Percentiles rank a stretch among this genome's conserved stretches.
Conservation (phyloP, 2,797 vertebrate genomes). For the Thripadectes ignobilis region DNA sequence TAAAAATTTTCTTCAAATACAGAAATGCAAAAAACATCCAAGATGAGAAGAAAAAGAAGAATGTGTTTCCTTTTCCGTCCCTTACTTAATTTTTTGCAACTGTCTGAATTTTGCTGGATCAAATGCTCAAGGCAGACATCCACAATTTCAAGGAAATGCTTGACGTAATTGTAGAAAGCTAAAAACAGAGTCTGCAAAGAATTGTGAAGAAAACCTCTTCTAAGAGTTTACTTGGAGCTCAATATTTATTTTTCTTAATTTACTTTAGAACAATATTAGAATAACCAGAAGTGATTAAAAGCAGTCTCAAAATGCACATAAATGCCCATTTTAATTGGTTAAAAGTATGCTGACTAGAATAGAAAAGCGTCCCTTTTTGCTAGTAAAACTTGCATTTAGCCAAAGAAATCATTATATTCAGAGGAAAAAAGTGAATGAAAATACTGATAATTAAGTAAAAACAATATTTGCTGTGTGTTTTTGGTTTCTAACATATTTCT, state of each 20-base stretch:
- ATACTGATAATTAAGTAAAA: background rate
- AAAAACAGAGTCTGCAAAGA: background rate
- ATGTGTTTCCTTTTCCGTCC: background rate
- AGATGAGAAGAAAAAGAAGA: background rate
- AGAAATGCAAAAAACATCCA: background rate
- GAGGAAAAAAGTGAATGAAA: background rate
- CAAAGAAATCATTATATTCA: background rate
- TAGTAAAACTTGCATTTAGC: background rate
- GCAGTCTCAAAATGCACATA: background rate
- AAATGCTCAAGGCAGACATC: background rate
- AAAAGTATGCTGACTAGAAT: background rate
- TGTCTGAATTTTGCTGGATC: background rate
- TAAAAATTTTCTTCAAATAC: background rate
- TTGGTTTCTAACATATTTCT: background rate
- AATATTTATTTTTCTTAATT: background rate
- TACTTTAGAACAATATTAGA: background rate
- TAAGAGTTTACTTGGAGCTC: background rate
- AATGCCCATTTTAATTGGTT: background rate
- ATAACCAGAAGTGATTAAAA: background rate
- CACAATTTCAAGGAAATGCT: background rate
- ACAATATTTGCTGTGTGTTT: background rate
- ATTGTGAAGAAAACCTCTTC: background rate
- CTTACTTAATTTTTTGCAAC: background rate
- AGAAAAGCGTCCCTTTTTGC: background rate
- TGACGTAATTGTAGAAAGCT: background rate